Conservation (phyloP, 37 sponge, comb jelly and placozoan genomes). For the Aphrocallistes beatrix region DNA sequence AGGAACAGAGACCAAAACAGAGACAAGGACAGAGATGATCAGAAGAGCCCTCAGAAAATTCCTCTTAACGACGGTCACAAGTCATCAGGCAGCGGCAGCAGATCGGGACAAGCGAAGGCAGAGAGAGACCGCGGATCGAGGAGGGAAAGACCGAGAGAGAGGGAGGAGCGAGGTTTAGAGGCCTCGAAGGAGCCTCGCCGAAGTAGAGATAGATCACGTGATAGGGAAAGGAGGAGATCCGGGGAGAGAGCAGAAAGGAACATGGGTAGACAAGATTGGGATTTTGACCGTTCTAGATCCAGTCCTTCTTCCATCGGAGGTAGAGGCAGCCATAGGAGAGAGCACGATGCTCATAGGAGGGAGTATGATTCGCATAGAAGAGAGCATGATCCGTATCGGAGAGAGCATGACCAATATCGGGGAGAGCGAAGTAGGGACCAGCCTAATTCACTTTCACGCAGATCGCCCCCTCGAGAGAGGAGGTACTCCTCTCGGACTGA, state of each 20-base stretch:
- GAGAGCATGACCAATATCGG: not conserved
- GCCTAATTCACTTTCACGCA: not conserved
- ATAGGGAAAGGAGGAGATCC: not conserved
- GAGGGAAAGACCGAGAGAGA: not conserved
- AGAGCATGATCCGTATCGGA: too few species aligned
- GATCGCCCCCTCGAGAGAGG: not conserved
- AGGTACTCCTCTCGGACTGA: not conserved
- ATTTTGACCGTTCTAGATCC: not conserved
- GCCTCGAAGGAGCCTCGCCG: not conserved
- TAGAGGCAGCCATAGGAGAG: not conserved
- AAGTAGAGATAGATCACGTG: not conserved
- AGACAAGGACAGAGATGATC: not conserved
- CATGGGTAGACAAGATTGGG: not conserved
- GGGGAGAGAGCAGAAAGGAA: not conserved
- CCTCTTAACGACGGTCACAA: too few species aligned
- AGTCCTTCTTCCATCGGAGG: not conserved
- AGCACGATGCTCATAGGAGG: not conserved
- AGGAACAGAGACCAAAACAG: not conserved
- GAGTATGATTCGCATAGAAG: too few species aligned
- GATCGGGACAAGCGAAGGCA: not conserved
- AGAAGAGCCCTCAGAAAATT: not conserved
- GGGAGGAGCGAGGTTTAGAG: not conserved
- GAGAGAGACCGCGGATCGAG: not conserved
- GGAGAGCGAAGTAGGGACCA: not conserved
- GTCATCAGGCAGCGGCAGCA: not conserved